Conservation (phyloP, 2,888 invertebrate genomes). For the Sympetrum striolatum region DNA sequence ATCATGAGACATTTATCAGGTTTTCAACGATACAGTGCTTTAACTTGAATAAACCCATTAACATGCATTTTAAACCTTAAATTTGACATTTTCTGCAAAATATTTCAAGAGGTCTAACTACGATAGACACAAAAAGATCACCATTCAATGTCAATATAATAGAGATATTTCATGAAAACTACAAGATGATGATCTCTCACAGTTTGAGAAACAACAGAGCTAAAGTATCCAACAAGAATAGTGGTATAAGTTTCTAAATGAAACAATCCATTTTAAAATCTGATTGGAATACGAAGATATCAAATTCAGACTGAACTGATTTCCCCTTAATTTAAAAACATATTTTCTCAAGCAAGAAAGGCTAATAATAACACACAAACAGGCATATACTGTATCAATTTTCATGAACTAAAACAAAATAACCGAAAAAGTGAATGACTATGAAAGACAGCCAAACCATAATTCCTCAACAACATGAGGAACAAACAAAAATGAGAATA, state of each 20-base stretch:
- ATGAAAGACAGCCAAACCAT: neutral
- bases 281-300: too few species aligned
- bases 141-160: neutral
- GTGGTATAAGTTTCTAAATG: too few species aligned
- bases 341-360: too few species aligned
- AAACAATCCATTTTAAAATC: too few species aligned
- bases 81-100: neutral
- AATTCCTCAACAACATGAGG: neutral
- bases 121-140: neutral
- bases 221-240: too few species aligned
- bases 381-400: too few species aligned
- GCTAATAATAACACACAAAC: too few species aligned
- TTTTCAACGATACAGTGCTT: neutral
- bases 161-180: neutral
- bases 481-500: too few species aligned
- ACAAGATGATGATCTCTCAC: neutral
- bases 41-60: neutral
- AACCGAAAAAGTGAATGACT: neutral
- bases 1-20: constrained; percentile 38
- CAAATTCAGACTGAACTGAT: too few species aligned
- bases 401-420: too few species aligned
- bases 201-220: neutral
- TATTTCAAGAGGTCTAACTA: neutral
- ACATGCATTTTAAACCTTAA: neutral
- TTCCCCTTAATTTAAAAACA: too few species aligned